A percentile compares a stretch with the other conserved stretches of the same genome.
phyloP scores from a whole-genome alignment of 2,113 vertebrate genomes.

The Gavia stellata region DNA sequence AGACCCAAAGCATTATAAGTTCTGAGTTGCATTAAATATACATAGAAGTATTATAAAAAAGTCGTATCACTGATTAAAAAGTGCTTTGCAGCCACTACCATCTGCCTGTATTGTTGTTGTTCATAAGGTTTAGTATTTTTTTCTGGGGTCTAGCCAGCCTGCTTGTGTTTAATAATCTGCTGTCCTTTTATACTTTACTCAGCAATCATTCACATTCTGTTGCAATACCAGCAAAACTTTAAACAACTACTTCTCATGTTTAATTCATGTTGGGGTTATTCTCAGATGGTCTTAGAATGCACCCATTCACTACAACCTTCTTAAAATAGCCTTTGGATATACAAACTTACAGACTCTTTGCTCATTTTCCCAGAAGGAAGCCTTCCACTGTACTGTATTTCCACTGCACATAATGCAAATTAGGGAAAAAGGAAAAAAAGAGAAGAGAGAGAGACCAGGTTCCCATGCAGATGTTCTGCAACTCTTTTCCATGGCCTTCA shows the following conservation, averaged over 20 bases:
- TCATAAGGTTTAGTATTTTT: conserved; percentile 43
- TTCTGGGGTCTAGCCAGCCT: conserved; percentile 25
- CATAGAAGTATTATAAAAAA: neutral
- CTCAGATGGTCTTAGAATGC: conserved; percentile 47
- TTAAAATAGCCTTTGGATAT: conserved; percentile 62
- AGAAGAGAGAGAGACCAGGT: neutral
- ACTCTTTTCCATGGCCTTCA: conserved; percentile 6
- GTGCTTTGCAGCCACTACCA: conserved; percentile 33
- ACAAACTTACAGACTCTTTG: conserved; percentile 51
- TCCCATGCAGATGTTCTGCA: conserved; percentile 45
- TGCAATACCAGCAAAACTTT: conserved; percentile 55
- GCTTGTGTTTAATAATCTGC: conserved; percentile 42
- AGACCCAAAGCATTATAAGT: neutral
- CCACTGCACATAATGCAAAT: conserved; percentile 37
- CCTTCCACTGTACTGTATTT: conserved; percentile 51
- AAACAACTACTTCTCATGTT: conserved; percentile 52
- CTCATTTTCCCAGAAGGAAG: conserved; percentile 54
- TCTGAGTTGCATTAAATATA: conserved; percentile 7
- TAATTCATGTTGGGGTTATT: conserved; percentile 58
- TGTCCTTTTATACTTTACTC: conserved; percentile 42
- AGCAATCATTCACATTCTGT: conserved; percentile 42
- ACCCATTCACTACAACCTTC: conserved; percentile 46
- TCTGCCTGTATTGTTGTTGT: conserved; percentile 41
- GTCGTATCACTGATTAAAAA: conserved; percentile 17
- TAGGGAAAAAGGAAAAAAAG: neutral